A percentile compares a stretch with the other conserved stretches of the same genome.
Evolutionary conservation across 2,888 invertebrate species (phyloP).

Genomic region (Temnothorax ravouxi): DNA sequence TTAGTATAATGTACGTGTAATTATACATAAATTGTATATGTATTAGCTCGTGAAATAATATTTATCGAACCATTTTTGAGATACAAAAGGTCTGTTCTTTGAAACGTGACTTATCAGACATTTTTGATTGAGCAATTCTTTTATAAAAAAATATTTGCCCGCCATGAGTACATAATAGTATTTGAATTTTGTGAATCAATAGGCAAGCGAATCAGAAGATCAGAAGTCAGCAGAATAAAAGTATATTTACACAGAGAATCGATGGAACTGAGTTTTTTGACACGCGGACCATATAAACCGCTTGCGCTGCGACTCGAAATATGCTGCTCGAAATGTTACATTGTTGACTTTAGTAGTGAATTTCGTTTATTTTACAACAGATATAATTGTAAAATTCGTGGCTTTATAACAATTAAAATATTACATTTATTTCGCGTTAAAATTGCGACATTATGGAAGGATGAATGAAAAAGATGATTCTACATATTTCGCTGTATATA

Average conservation of each 20-base stretch:
- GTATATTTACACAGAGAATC: conserved; percentile 29
- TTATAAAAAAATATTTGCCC: conserved; percentile 1
- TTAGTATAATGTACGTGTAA: neutral
- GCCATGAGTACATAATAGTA: conserved; percentile 3
- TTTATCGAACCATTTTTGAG: neutral
- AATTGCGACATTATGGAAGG: neutral
- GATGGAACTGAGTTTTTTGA: conserved; percentile 1
- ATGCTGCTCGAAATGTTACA: neutral
- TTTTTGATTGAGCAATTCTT: conserved; percentile 22
- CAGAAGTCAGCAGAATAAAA: neutral
- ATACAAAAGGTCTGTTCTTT: neutral
- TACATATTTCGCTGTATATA: neutral
- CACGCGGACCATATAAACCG: neutral
- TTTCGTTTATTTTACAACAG: neutral
- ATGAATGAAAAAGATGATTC: neutral
- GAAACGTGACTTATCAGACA: neutral
- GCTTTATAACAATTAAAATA: neutral
- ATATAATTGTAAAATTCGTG: neutral
- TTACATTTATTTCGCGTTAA: neutral
- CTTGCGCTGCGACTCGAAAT: neutral
- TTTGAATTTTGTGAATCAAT: conserved; percentile 30
- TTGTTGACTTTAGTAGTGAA: neutral
- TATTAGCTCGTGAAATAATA: neutral
- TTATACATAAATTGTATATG: neutral
- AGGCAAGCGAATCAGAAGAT: neutral